Evolutionary conservation across 2,888 invertebrate genomes (phyloP).

Genomic region (Cephonodes hylas): DNA sequence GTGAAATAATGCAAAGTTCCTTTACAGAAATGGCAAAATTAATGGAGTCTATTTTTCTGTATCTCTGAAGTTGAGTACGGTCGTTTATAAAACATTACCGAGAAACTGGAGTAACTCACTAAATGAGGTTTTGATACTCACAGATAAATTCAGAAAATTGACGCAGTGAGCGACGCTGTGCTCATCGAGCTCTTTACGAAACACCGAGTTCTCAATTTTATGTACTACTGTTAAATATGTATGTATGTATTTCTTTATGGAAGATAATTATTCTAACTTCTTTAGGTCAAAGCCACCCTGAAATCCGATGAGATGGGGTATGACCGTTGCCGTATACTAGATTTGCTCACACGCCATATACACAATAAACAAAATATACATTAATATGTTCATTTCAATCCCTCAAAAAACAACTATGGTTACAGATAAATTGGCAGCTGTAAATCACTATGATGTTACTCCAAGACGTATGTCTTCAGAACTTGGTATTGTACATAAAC

Average conservation of each 20-base stretch:
- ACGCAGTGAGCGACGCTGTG: not conserved
- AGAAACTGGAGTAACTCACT: not conserved
- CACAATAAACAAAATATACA: too few species aligned
- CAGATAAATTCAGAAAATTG: conserved; percentile 1
- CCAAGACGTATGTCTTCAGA: not conserved
- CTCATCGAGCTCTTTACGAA: not conserved
- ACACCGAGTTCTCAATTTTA: not conserved
- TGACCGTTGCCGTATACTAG: too few species aligned
- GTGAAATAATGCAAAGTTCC: not conserved
- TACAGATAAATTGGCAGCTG: too few species aligned
- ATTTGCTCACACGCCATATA: too few species aligned
- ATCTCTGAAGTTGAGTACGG: not conserved
- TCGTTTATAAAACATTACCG: conserved; percentile 6
- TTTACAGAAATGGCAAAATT: not conserved
- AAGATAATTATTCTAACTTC: too few species aligned
- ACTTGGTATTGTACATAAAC: not conserved
- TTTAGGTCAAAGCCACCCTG: too few species aligned
- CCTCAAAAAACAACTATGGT: too few species aligned
- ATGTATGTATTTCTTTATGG: too few species aligned
- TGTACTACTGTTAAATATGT: too few species aligned
- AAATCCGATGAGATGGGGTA: too few species aligned
- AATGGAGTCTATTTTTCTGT: not conserved
- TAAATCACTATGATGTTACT: too few species aligned
- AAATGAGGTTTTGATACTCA: conserved; percentile 7
- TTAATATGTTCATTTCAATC: too few species aligned